phyloP scores from a whole-genome alignment of 2,797 vertebrate species.

The Pantherophis alleghaniensis region DNA sequence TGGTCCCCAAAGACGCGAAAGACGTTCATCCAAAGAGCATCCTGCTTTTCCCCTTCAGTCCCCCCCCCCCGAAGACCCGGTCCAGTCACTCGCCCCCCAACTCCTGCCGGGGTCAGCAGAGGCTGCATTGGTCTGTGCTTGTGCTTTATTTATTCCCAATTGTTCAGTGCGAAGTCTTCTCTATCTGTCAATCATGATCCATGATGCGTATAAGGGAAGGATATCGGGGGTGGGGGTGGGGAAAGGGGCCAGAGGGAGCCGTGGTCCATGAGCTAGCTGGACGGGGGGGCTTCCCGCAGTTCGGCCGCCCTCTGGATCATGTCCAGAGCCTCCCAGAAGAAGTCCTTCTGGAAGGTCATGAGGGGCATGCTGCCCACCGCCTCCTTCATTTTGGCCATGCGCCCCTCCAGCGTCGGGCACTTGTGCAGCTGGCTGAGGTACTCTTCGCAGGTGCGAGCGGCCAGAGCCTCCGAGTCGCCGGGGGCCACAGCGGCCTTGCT shows the following conservation, averaged over 20 bases:
- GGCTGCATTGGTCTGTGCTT: not conserved
- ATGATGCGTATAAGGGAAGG: not conserved
- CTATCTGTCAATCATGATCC: conserved; percentile 20
- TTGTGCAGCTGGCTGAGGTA: conserved; percentile 66
- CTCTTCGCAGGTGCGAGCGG: conserved; percentile 47
- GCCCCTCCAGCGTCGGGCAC: conserved; percentile 59
- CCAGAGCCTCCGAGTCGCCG: conserved; percentile 22
- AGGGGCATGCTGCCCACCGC: conserved; percentile 67
- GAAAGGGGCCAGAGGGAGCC: not conserved
- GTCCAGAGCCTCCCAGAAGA: conserved; percentile 67
- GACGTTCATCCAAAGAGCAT: too few species aligned
- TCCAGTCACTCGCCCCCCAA: too few species aligned
- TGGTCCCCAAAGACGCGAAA: not conserved
- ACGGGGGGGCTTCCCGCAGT: conserved; percentile 2
- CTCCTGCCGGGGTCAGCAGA: not conserved
- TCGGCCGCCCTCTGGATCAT: conserved; percentile 57
- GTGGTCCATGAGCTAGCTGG: conserved; percentile 24
- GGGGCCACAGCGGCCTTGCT: conserved; percentile 30
- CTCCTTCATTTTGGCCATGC: conserved; percentile 67
- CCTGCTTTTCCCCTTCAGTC: rapidly evolving
- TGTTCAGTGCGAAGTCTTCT: not conserved
- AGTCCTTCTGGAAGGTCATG: conserved; percentile 63
- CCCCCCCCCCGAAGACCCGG: not conserved
- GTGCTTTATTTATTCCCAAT: conserved; percentile 19
- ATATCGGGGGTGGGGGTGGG: not conserved